Evolutionary conservation across 2,113 vertebrate species (phyloP), one percentile per base, ranked within the genome.

Genomic region (Progne subis): DNA sequence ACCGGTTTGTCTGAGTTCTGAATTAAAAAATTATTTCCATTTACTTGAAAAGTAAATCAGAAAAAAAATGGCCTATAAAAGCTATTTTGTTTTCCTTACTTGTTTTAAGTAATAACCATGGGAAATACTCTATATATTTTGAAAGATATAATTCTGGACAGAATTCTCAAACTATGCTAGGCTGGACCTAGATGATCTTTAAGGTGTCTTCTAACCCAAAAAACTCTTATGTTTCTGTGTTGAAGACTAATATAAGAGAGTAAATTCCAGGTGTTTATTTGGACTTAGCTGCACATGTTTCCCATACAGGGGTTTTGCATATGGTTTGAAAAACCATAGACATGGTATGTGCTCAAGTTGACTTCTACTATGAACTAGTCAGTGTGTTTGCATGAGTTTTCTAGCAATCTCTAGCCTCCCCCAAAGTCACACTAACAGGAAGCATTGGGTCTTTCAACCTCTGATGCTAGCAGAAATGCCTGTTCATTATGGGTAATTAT

Each of bases 341-440:
- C 11, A 6, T 0, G 0, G 5, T 52, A 31, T 10, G 19, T 76
- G 24, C 43, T 70, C 43, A 43, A 79, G 14, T 1, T 80, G 44
- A 32, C n/a, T 69, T 77, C 34, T 69, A 14, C n/a, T 86, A 14
- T 46, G 69, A 65, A 7, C 7, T 28, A 39, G 14, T 26, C 18
- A 16, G 32, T 34, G 21, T 69, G 23, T 47, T 43, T 83, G 18
- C 13, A 41, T 7, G 46, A 57, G 13, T 70, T 34, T n/a, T 43
- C 23, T 17, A 12, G 55, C 17, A 10, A 65, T 88, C 20, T 90
- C 8, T 23, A 77, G 12, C 29, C 18, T 71, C 46, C 25, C 4
- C 37, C 37, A 37, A 24, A 87, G 37, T 26, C 21, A 34, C 26
- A 32, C 1, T 49, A 17, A 14, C 18, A 52, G 32, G 39, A 53